Base-by-base conservation (phyloP, 2,113 vertebrate species). In the Phasianus colchicus region DNA sequence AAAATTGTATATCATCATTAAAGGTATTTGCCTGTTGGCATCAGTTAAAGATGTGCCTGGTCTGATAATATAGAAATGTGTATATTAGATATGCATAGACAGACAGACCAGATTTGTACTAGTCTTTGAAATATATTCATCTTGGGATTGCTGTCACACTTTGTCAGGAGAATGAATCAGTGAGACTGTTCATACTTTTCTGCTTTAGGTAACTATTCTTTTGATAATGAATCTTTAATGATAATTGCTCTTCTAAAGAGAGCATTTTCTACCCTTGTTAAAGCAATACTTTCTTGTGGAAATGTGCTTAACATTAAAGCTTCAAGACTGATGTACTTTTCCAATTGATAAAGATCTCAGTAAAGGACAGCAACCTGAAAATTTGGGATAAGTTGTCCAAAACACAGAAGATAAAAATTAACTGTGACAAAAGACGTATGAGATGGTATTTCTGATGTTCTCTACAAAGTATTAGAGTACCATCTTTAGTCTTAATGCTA, bases 191-290 rank as follows among this genome's bases (percentile, higher is more conserved):
- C 90, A 94, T 96, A 96, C 96, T 97, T 96, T 93, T 81, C 93
- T 96, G 78, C 95, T 96, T 95, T 96, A 97, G 96, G 96, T 97
- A 97, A 97, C 96, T 97, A 91, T 95, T 95, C 91, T 96, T 89
- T 94, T 94, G 91, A 95, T 93, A 96, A 97, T 97, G 97, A 97
- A 97, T 98, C 93, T 96, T 97, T 97, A 97, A 96, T 97, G 95
- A 93, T 96, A 95, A 86, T 94, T 97, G 93, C 96, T 96, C 95
- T 96, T 95, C 74, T 95, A 95, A 96, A 92, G 93, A 97, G 92
- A 97, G 85, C 88, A 55, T 97, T 97, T 97, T 93, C 97, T 86
- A 95, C 91, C 91, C 96, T 97, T 97, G 97, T 97, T 97, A 97
- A 98, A 97, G 97, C 94, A 95, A 94, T 93, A 97, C 89, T 96